Conservation (phyloP, 2,888 invertebrate species). For the Machimus rusticus region DNA sequence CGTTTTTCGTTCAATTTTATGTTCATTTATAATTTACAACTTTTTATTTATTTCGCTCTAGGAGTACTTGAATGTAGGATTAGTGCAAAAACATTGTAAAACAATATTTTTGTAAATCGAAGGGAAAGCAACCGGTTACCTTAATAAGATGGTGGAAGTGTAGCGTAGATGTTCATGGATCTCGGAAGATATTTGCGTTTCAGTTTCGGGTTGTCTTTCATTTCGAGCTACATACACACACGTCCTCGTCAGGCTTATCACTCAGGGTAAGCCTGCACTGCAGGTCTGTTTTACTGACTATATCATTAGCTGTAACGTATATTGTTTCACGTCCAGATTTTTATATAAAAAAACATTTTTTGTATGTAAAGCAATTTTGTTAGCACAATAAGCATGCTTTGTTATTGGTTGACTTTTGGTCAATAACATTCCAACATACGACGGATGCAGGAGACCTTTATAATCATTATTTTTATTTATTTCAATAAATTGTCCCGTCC, state of each 20-base stretch:
- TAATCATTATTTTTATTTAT: slow-evolving; percentile 11
- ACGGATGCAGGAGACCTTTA: not conserved
- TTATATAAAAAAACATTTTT: not conserved
- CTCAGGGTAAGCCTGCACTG: not conserved
- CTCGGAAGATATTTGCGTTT: slow-evolving; percentile 1
- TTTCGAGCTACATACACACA: not conserved
- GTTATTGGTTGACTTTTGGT: slow-evolving; percentile 19
- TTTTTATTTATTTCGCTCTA: not conserved
- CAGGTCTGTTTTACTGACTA: not conserved
- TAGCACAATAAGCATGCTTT: slow-evolving; percentile 26
- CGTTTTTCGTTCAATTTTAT: slow-evolving; percentile 6
- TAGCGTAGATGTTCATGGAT: slow-evolving; percentile 7
- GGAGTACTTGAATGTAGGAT: not conserved
- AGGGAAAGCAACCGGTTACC: not conserved
- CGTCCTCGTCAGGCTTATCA: slow-evolving; percentile 8
- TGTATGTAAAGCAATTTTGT: slow-evolving; percentile 20
- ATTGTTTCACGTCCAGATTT: not conserved
- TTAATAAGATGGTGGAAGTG: not conserved
- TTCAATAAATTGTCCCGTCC: slow-evolving; percentile 37
- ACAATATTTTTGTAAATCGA: slow-evolving; percentile 38
- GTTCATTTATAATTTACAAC: not conserved
- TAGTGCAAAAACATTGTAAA: slow-evolving; percentile 15
- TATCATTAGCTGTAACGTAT: not conserved
- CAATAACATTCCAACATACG: slow-evolving; percentile 15
- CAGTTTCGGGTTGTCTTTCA: not conserved